Percentiles rank a stretch among this genome's conserved stretches.
These are phyloP conservation scores for Antechinus stuartii DNA, from an alignment of 2,113 vertebrate genomes.

Conservation along the genomic window DNA sequence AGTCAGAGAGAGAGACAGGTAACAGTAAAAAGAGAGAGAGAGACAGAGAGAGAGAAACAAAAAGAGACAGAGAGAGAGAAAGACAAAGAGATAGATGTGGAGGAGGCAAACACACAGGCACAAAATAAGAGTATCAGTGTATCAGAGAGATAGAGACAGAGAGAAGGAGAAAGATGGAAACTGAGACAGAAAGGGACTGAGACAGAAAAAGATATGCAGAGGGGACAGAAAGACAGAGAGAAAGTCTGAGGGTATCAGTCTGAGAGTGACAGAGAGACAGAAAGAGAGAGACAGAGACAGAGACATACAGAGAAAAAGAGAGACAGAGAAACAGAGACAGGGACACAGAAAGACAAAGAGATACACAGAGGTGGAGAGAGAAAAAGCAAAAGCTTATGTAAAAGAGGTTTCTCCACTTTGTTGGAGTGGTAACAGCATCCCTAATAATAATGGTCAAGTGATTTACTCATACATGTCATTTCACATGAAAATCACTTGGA, in stretches of 20 bases:
- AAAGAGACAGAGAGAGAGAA: no score
- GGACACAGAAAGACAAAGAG: neutral
- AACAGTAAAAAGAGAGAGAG: neutral
- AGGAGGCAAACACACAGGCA: neutral
- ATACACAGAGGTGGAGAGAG: neutral
- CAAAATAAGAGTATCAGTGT: no score
- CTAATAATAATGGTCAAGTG: neutral
- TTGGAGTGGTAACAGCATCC: neutral
- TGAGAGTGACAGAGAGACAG: neutral
- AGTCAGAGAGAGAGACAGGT: no score
- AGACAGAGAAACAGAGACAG: neutral
- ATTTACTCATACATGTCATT: neutral
- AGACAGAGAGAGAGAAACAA: neutral
- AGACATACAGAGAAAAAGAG: neutral
- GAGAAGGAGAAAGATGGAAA: neutral
- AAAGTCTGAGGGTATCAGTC: no score
- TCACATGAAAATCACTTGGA: neutral
- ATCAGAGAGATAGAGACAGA: neutral
- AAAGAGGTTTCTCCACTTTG: neutral
- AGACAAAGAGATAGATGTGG: no score
- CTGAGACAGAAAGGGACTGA: neutral
- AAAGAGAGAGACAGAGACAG: no score
- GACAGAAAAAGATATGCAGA: neutral
- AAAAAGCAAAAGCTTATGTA: neutral
- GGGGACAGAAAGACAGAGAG: no score